phyloP scores from a whole-genome alignment of 1,140 invertebrate species.

The Propsilocerus akamusi region DNA sequence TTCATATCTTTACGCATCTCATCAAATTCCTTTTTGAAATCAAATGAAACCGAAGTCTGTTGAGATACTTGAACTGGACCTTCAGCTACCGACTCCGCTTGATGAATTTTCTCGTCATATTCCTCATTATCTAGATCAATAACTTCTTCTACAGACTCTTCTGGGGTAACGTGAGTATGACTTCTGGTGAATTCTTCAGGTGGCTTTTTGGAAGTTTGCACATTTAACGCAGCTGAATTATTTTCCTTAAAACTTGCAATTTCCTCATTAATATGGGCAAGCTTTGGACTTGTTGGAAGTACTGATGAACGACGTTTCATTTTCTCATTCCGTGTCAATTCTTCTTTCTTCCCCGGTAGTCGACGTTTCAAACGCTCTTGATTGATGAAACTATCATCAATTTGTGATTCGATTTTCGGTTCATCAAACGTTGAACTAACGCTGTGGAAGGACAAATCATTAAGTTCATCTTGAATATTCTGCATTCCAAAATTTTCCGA shows the following conservation, averaged over 20 bases:
- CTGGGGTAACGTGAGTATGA: background rate
- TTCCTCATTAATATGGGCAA: no score
- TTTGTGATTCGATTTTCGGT: background rate
- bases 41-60: background rate
- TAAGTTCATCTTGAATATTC: background rate
- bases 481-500: background rate
- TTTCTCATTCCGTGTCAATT: background rate
- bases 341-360: background rate
- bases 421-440: no score
- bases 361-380: background rate
- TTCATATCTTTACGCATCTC: background rate
- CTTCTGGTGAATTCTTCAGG: no score
- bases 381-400: background rate
- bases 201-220: no score
- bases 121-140: background rate
- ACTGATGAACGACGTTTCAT: background rate
- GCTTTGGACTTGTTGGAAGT: no score
- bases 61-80: background rate
- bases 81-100: background rate
- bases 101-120: background rate
- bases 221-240: no score
- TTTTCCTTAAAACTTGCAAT: no score
- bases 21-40: background rate
- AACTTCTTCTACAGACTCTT: background rate
- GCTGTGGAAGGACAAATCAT: background rate